These are phyloP conservation scores for Anoura caudifer DNA, from an alignment of 2,113 vertebrate genomes.

Conservation along the genomic window DNA sequence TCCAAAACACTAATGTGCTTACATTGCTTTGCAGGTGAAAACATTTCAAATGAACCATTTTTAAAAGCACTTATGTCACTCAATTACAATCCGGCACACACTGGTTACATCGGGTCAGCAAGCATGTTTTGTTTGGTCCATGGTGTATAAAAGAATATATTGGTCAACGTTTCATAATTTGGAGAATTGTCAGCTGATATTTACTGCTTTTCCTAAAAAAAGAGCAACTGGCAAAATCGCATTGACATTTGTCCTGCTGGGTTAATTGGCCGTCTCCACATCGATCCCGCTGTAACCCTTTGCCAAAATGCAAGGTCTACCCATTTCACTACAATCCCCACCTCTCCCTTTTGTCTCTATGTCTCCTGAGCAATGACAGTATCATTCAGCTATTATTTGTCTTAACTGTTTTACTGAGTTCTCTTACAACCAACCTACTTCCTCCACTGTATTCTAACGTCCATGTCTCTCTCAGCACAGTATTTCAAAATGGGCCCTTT, in stretches of 20 bases:
- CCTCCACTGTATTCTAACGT: not conserved
- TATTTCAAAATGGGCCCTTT: not conserved
- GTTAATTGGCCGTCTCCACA: not conserved
- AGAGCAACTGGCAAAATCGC: not conserved
- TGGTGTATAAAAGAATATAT: not conserved
- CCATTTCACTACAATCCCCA: not conserved
- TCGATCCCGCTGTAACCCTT: rapidly evolving
- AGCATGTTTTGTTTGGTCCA: not conserved
- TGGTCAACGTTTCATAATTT: not conserved
- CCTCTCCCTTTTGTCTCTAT: not conserved
- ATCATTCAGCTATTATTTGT: not conserved
- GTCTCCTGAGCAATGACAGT: not conserved
- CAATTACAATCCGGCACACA: not conserved
- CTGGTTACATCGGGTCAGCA: not conserved
- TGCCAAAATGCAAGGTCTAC: not conserved
- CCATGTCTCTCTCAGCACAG: not conserved
- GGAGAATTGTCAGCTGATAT: not conserved
- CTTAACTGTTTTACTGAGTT: not conserved
- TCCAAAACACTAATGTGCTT: not conserved
- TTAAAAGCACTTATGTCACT: not conserved
- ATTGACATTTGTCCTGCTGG: rapidly evolving
- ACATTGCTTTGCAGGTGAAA: not conserved
- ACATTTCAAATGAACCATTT: not conserved
- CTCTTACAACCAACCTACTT: not conserved
- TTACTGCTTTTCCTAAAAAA: not conserved